Base-by-base conservation (phyloP, 1,140 invertebrate species). In the Drosophila mayri region DNA sequence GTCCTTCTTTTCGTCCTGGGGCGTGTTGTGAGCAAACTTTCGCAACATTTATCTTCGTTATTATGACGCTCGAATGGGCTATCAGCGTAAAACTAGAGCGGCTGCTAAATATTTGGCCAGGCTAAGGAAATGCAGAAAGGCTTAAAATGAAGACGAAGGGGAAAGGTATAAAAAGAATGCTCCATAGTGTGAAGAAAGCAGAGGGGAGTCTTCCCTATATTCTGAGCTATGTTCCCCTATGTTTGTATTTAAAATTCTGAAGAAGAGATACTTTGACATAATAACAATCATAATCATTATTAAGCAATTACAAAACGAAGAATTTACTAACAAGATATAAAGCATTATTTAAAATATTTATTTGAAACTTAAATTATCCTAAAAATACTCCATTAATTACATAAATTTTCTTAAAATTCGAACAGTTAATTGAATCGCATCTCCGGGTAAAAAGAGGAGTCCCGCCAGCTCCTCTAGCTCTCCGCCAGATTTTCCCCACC, bases 21-120 rank as follows among this genome's bases (percentile, higher is more conserved):
- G 64, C 78, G 63, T 84, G 65, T 75, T 90, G 74, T 43, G 14
- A 66, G 78, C 68, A 84, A 88, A 88, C 65, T 88, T 88, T 84
- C 54, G 74, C 74, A 76, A 85, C 85, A 88, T 88, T 88, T 88
- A 88, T 88, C 85, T 90, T 88, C 85, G 85, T 88, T 88, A 88
- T 88, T 90, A 88, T 88, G 85, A 90, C 85, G 85, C 85, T 88
- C 85, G 78, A 88, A 88, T 84, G 85, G 81, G 85, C 85, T 88
- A 88, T 88, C 85, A 88, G 81, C 85, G 78, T 52, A 60, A 71
- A 78, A 84, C 55, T 76, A 57, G 76, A 90, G 77, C 81, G 67
- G 68, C 83, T 80, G 76, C 87, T 87, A 80, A 88, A 88, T 88
- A 87, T 87, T 87, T 87, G 84, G 61, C 14, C 37, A 52, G 3